Conservation (phyloP, 2,888 invertebrate species). For the Creontiades dilutus region DNA sequence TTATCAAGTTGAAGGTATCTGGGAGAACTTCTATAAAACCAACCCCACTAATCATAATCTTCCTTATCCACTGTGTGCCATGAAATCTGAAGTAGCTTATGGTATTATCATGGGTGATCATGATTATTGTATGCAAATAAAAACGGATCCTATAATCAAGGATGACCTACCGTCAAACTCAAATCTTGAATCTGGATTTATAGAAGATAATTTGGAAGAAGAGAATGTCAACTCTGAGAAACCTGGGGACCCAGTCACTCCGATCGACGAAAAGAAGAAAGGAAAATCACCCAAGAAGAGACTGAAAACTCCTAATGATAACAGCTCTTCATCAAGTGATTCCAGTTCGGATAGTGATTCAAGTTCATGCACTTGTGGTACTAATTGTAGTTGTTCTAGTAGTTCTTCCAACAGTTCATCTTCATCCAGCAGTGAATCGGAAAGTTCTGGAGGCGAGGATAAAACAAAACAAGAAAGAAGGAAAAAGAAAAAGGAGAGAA, state of each 20-base stretch:
- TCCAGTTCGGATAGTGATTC: conserved; percentile 88
- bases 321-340: conserved; percentile 85
- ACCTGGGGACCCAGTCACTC: conserved; percentile 61
- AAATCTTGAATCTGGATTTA: conserved; percentile 64
- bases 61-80: conserved; percentile 74
- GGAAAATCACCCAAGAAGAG: conserved; percentile 80
- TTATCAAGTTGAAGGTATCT: conserved; percentile 83
- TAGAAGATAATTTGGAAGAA: conserved; percentile 75
- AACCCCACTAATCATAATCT: conserved; percentile 79
- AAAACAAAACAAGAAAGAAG: conserved; percentile 80
- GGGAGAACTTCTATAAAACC: conserved; percentile 89
- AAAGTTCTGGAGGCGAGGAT: conserved; percentile 83
- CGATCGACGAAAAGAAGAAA: conserved; percentile 78
- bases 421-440: conserved; percentile 82
- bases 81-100: conserved; percentile 74
- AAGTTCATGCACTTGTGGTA: conserved; percentile 88
- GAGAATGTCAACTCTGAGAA: conserved; percentile 63
- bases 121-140: conserved; percentile 76
- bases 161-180: conserved; percentile 76
- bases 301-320: conserved; percentile 79
- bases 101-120: conserved; percentile 75
- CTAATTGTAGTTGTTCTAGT: conserved; percentile 90
- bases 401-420: conserved; percentile 85
- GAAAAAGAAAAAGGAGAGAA: conserved; percentile 80
- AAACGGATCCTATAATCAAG: conserved; percentile 74